phyloP scores from a whole-genome alignment of 2,797 vertebrate genomes.

The Tamandua tetradactyla region DNA sequence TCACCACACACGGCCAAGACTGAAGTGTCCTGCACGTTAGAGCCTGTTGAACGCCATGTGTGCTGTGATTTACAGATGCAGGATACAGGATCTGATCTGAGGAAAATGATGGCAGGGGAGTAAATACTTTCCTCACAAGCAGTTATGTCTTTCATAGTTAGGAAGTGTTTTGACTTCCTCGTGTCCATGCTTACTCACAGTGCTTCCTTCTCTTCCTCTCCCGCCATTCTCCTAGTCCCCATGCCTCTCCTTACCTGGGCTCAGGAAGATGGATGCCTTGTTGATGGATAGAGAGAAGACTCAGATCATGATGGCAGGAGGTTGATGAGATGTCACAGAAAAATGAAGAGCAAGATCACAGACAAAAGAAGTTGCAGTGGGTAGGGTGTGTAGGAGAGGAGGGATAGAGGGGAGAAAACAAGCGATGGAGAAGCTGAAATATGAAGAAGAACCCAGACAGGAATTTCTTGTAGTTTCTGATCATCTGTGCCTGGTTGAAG shows the following conservation, averaged over 20 bases:
- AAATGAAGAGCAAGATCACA: neutral
- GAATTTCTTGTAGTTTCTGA: neutral
- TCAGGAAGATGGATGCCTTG: neutral
- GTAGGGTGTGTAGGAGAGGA: neutral
- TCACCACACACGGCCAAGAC: neutral
- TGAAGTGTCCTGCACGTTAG: neutral
- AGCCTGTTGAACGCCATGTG: rapidly evolving
- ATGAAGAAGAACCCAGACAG: too few species aligned
- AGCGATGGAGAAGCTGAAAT: neutral
- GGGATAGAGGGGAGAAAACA: neutral
- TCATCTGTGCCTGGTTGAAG: neutral
- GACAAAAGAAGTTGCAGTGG: too few species aligned
- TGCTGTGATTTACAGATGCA: neutral
- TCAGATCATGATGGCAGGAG: neutral
- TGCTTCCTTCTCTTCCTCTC: neutral
- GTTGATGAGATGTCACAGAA: neutral
- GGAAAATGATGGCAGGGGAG: neutral
- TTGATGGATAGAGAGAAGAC: neutral
- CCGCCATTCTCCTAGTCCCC: neutral
- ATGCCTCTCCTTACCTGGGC: constrained; percentile 57
- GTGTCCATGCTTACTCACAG: neutral
- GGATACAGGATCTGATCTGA: rapidly evolving
- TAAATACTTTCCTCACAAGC: neutral
- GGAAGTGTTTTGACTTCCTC: neutral
- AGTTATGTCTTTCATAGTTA: neutral